phyloP scores from a whole-genome alignment of 2,888 invertebrate genomes.

The Chironomus riparius region DNA sequence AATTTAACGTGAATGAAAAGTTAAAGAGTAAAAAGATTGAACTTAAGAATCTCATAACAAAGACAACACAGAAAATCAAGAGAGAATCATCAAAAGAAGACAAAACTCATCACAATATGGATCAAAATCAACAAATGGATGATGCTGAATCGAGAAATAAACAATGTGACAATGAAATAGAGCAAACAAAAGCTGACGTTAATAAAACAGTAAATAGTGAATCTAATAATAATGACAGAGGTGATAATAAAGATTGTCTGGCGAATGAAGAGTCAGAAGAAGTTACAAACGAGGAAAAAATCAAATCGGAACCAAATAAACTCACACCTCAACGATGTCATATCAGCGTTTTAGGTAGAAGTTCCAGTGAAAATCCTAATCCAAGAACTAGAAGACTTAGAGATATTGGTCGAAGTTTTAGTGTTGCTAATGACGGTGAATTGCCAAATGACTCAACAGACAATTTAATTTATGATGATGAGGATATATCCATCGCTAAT shows the following conservation, averaged over 20 bases:
- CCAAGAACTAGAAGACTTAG: conserved; percentile 7
- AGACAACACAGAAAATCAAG: conserved; percentile 3
- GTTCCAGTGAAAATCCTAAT: conserved; percentile 12
- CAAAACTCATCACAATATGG: neutral
- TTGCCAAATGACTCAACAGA: neutral
- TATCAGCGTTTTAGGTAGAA: neutral
- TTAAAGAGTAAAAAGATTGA: neutral
- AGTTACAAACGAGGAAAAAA: neutral
- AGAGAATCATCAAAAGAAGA: neutral
- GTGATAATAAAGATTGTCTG: neutral
- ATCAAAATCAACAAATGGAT: neutral
- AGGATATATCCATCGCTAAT: conserved; percentile 2
- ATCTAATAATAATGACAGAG: neutral
- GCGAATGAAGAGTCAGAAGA: neutral
- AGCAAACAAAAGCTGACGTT: neutral
- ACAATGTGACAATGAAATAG: neutral
- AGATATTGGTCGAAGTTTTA: conserved; percentile 31
- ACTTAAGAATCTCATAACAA: conserved; percentile 7
- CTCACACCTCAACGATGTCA: neutral
- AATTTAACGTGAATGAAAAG: conserved; percentile 8
- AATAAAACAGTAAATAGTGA: neutral
- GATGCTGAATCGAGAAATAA: neutral
- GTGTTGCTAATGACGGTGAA: conserved; percentile 28
- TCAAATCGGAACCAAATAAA: neutral
- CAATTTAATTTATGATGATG: conserved; percentile 21